These are phyloP conservation scores for Oryctolagus cuniculus DNA, from an alignment of 2,113 vertebrate genomes.

Conservation along the genomic window DNA sequence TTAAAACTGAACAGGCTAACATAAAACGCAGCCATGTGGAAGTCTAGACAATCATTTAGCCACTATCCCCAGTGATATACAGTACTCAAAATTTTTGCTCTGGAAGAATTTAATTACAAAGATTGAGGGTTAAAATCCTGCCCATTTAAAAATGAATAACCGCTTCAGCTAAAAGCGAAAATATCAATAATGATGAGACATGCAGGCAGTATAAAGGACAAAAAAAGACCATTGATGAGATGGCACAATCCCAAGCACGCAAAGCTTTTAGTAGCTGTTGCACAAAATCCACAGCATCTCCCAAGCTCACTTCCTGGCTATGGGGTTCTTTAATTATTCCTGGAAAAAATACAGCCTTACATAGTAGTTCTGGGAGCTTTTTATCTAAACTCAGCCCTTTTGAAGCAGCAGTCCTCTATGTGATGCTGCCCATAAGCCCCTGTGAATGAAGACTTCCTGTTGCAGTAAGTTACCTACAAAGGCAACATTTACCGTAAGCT, in stretches of 20 bases:
- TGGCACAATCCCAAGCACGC: conserved; percentile 57
- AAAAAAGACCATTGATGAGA: conserved; percentile 34
- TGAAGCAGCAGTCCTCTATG: conserved; percentile 42
- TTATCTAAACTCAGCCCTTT: conserved; percentile 59
- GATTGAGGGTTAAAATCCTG: conserved; percentile 15
- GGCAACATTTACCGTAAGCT: conserved; percentile 61
- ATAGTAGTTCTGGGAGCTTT: conserved; percentile 48
- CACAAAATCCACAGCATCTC: conserved; percentile 65
- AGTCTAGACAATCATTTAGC: conserved; percentile 6
- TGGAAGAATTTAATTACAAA: conserved; percentile 73
- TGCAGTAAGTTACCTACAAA: conserved; percentile 64
- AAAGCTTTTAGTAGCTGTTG: conserved; percentile 66
- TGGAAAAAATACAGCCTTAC: conserved; percentile 61
- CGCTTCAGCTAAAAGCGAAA: conserved; percentile 35
- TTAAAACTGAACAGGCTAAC: conserved; percentile 33
- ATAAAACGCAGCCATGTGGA: conserved; percentile 39
- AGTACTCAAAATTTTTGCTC: conserved; percentile 39
- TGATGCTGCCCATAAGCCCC: conserved; percentile 55
- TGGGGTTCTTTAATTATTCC: conserved; percentile 55
- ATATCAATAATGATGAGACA: conserved; percentile 47
- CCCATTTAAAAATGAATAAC: conserved; percentile 55
- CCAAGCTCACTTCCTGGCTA: conserved; percentile 53
- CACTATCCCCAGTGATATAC: not conserved
- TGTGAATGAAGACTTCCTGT: conserved; percentile 63
- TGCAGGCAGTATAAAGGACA: conserved; percentile 50